Conservation (phyloP, 2,113 vertebrate genomes). For the Bambusicola thoracicus region DNA sequence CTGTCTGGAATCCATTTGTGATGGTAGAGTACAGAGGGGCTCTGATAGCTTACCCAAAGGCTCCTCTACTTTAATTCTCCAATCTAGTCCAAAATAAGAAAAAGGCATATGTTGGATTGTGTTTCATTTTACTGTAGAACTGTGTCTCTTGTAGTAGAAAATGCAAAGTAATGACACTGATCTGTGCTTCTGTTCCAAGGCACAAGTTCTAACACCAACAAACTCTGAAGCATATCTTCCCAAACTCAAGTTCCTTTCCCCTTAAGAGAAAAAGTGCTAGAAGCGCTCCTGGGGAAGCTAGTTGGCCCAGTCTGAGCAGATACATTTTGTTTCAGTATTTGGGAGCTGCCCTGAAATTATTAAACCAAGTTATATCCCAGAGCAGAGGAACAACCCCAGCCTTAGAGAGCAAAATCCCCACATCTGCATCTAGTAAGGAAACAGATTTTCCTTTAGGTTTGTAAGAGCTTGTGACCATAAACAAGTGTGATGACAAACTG, state of each 20-base stretch:
- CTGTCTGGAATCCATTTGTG: not conserved
- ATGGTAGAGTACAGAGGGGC: not conserved
- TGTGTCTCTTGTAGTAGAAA: not conserved
- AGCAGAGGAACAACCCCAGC: not conserved
- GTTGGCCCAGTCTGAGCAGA: not conserved
- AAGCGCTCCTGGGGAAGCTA: not conserved
- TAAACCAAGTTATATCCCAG: not conserved
- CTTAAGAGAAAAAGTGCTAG: not conserved
- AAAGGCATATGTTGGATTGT: not conserved
- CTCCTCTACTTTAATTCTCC: not conserved
- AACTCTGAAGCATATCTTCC: not conserved
- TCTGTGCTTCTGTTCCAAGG: not conserved
- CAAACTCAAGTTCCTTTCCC: not conserved
- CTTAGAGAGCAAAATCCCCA: not conserved
- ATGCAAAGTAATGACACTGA: not conserved
- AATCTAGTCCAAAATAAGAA: not conserved
- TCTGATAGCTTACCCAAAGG: not conserved
- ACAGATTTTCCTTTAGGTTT: constrained; percentile 27
- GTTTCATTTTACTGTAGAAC: not conserved
- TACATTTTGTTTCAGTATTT: not conserved
- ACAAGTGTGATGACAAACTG: constrained; percentile 38
- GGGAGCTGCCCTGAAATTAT: not conserved
- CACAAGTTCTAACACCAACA: not conserved
- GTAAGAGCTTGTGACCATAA: constrained; percentile 16
- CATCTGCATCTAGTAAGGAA: constrained; percentile 41